Conservation (phyloP, 1,140 invertebrate species). For the Drosophila subpulchrella region DNA sequence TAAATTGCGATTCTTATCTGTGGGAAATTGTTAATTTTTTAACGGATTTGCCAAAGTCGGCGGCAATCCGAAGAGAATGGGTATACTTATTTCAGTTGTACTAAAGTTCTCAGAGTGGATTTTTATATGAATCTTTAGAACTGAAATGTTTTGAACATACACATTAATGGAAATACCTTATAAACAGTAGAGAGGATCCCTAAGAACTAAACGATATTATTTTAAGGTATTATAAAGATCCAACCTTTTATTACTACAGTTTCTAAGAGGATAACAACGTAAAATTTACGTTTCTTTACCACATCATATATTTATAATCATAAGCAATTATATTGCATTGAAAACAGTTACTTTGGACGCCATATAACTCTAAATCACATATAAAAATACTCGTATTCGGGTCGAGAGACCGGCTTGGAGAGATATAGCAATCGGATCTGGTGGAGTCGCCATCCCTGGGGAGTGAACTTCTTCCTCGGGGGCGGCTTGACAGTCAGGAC, state of each 20-base stretch:
- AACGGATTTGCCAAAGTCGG: conserved; percentile 26
- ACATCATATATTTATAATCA: neutral
- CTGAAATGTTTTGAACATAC: too few species aligned
- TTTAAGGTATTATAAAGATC: too few species aligned
- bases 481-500: conserved; percentile 28
- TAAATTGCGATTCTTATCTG: conserved; percentile 55
- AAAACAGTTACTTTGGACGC: conserved; percentile 1
- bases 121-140: neutral
- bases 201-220: too few species aligned
- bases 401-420: conserved; percentile 59
- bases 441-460: conserved; percentile 67
- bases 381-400: conserved; percentile 65
- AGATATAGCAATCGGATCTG: conserved; percentile 69
- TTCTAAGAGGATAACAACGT: too few species aligned
- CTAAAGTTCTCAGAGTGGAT: neutral
- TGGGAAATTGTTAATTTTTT: conserved; percentile 59
- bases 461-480: conserved; percentile 62
- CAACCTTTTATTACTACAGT: too few species aligned
- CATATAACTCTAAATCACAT: conserved; percentile 22
- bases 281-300: neutral
- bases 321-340: neutral
- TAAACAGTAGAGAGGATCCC: too few species aligned
- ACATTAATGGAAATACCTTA: too few species aligned
- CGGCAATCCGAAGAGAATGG: neutral
- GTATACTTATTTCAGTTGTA: neutral